Evolutionary conservation across 2,797 vertebrate genomes (phyloP).

Genomic region (Galago senegalensis): DNA sequence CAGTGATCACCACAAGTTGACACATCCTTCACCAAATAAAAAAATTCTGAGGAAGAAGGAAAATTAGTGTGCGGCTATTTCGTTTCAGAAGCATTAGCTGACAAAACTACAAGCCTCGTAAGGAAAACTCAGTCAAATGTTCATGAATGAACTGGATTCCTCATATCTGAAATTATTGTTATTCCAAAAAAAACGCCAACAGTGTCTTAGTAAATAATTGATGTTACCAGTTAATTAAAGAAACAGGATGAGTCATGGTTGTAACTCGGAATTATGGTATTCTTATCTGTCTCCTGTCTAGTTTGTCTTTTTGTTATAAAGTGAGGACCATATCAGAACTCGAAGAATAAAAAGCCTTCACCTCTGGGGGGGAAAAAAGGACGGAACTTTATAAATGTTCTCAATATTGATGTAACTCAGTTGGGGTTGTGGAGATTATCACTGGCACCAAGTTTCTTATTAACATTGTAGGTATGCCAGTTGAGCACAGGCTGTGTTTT

Average conservation of each 20-base stretch:
- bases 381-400: background rate
- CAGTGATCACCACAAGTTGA: background rate
- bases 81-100: conserved; percentile 36
- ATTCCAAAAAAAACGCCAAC: background rate
- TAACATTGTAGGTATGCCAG: background rate
- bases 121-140: conserved; percentile 2
- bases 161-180: conserved; percentile 14
- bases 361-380: background rate
- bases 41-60: conserved; percentile 22
- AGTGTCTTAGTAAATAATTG: background rate
- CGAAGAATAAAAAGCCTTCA: background rate
- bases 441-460: background rate
- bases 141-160: background rate
- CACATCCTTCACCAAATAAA: background rate
- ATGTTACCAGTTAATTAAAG: background rate
- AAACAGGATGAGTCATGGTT: background rate
- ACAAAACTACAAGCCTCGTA: background rate
- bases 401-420: background rate
- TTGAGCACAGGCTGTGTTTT: background rate
- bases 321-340: background rate
- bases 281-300: background rate
- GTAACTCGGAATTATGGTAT: background rate
- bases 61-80: background rate
- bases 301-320: background rate
- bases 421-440: background rate